phyloP scores from a whole-genome alignment of 2,797 vertebrate genomes.

The Hafferia zeledoni region DNA sequence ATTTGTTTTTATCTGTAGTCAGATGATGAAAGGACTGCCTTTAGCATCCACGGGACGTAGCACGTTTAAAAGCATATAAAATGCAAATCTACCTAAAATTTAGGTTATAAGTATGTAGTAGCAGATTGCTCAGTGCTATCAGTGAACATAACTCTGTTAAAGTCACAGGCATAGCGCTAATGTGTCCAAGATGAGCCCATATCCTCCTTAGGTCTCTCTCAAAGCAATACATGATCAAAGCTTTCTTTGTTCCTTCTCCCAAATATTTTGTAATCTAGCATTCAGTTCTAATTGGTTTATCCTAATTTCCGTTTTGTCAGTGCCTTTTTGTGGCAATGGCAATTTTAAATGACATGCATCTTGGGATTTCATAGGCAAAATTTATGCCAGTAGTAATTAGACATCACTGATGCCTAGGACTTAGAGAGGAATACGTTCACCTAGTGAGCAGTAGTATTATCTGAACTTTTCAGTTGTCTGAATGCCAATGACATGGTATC shows the following conservation, averaged over 20 bases:
- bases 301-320: conserved; percentile 27
- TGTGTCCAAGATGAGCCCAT: background rate
- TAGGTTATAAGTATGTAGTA: background rate
- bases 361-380: background rate
- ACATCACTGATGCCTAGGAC: background rate
- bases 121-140: background rate
- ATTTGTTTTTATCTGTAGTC: conserved; percentile 27
- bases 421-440: background rate
- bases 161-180: background rate
- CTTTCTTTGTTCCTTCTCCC: conserved; percentile 42
- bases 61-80: background rate
- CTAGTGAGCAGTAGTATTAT: background rate
- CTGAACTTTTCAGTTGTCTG: background rate
- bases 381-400: conserved; percentile 2
- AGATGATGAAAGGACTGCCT: conserved; percentile 11
- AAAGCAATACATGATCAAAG: conserved; percentile 58
- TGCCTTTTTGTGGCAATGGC: conserved; percentile 14
- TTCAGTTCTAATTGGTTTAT: conserved; percentile 36
- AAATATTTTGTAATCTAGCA: conserved; percentile 18
- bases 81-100: conserved; percentile 13
- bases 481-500: background rate
- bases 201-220: conserved; percentile 20
- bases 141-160: background rate
- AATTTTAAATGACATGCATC: conserved; percentile 19
- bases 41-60: background rate